Percentiles rank a stretch among this genome's conserved stretches.
Evolutionary conservation across 2,888 invertebrate genomes (phyloP).

Genomic region (Pheosia tremula): DNA sequence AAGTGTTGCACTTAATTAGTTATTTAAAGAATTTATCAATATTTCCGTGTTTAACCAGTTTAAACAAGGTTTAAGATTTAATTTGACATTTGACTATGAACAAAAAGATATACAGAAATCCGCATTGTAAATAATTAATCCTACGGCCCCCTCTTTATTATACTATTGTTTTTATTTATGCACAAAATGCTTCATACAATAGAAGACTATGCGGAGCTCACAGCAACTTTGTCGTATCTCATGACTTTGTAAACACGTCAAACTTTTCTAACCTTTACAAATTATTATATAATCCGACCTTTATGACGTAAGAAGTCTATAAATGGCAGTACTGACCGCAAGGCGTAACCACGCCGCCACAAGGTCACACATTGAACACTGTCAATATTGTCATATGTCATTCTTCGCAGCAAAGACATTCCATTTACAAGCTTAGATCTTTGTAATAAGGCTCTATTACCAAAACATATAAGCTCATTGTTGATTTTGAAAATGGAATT

Average conservation of each 20-base stretch:
- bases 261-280: constrained; percentile 8
- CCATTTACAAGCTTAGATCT: constrained; percentile 17
- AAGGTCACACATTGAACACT: constrained; percentile 28
- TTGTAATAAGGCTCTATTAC: not conserved
- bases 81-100: not conserved
- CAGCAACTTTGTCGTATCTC: not conserved
- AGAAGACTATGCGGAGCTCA: not conserved
- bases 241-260: constrained; percentile 9
- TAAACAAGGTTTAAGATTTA: not conserved
- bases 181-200: not conserved
- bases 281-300: constrained; percentile 35
- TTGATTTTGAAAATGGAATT: constrained; percentile 4
- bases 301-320: constrained; percentile 21
- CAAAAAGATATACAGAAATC: not conserved
- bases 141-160: not conserved
- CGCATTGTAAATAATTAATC: not conserved
- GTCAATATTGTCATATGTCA: constrained; percentile 42
- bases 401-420: constrained; percentile 10
- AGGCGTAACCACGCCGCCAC: constrained; percentile 23
- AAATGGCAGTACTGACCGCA: constrained; percentile 32
- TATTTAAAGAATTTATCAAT: constrained; percentile 6
- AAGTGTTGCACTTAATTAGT: constrained; percentile 2
- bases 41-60: not conserved
- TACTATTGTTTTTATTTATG: not conserved
- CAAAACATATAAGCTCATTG: not conserved